These are phyloP conservation scores for Euthynnus affinis DNA, from an alignment of 2,797 vertebrate genomes.

Conservation along the genomic window DNA sequence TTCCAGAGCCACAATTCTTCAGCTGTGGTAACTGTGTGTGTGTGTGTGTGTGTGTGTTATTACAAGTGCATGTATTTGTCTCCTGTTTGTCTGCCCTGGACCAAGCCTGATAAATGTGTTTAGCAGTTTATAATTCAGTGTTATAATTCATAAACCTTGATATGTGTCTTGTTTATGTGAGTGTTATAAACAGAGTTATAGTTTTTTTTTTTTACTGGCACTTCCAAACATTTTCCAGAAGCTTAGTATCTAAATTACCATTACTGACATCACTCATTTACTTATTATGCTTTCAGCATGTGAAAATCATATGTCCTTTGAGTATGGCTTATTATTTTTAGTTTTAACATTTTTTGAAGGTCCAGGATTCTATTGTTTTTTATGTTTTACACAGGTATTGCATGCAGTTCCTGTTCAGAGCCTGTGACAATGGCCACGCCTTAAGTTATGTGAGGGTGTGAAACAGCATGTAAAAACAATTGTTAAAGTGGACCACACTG, in stretches of 20 bases:
- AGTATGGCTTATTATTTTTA: not conserved
- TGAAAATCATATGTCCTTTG: not conserved
- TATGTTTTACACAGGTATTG: too few species aligned
- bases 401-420: too few species aligned
- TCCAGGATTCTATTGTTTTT: too few species aligned
- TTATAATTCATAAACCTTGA: not conserved
- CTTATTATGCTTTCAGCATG: not conserved
- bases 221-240: not conserved
- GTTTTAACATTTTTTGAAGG: too few species aligned
- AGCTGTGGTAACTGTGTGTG: constrained; percentile 17
- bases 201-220: not conserved
- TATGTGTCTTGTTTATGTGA: not conserved
- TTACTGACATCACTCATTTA: not conserved
- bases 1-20: constrained; percentile 21
- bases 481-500: too few species aligned
- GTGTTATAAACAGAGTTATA: not conserved
- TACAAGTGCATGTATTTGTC: constrained; percentile 5
- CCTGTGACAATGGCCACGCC: too few species aligned
- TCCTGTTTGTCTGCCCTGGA: constrained; percentile 5
- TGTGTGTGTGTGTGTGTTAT: constrained; percentile 9
- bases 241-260: not conserved
- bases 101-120: constrained; percentile 6
- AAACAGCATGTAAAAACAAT: too few species aligned
- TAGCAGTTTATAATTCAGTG: constrained; percentile 26
- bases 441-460: too few species aligned